These are phyloP conservation scores for Mobula hypostoma DNA, from an alignment of 2,113 vertebrate genomes.

Conservation along the genomic window DNA sequence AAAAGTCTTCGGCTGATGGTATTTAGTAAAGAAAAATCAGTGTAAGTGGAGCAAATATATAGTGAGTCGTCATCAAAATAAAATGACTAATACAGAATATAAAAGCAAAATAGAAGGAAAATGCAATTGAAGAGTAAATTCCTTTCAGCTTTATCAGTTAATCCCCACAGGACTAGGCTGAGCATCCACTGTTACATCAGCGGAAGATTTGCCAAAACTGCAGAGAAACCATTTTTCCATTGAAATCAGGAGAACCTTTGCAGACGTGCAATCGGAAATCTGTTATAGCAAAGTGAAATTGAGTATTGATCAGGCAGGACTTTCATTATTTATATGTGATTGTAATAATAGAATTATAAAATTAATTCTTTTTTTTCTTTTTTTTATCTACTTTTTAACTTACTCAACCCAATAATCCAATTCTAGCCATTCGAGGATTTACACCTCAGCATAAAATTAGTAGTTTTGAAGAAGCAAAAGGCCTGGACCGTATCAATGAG, in stretches of 20 bases:
- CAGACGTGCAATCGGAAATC: neutral
- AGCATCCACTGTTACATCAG: neutral
- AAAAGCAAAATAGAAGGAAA: neutral
- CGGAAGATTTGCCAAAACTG: neutral
- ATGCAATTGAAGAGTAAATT: neutral
- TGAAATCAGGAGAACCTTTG: neutral
- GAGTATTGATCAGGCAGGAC: conserved; percentile 16
- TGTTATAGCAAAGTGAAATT: neutral
- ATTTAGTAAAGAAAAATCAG: neutral
- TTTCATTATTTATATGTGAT: neutral
- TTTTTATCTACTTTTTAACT: conserved; percentile 38
- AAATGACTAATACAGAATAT: neutral
- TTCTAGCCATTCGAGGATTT: conserved; percentile 65
- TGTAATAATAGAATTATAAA: neutral
- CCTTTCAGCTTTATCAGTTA: neutral
- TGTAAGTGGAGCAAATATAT: neutral
- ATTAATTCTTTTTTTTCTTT: neutral
- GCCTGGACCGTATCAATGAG: conserved; percentile 71
- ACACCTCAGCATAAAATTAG: conserved; percentile 72
- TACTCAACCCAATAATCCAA: conserved; percentile 27
- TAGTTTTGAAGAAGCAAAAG: conserved; percentile 70
- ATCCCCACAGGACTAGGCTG: neutral
- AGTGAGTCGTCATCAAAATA: neutral
- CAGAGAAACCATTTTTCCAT: neutral
- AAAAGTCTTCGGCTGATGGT: conserved; percentile 15